A percentile compares a stretch with the other conserved stretches of the same genome.
These are phyloP conservation scores for Aphidius ervi DNA, from an alignment of 1,140 invertebrate species.

Conservation along the genomic window DNA sequence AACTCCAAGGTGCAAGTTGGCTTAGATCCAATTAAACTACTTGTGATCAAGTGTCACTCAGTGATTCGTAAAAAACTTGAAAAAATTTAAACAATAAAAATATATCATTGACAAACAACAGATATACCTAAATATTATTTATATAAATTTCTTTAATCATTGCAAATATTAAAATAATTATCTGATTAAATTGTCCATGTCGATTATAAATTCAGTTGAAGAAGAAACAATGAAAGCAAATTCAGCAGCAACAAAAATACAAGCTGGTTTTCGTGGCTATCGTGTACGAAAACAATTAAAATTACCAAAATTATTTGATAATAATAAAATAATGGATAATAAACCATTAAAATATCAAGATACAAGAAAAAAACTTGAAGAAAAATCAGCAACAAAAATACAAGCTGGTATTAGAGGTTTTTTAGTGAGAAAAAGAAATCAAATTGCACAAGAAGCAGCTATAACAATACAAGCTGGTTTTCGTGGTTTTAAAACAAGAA, in stretches of 20 bases:
- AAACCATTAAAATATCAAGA: slow-evolving; percentile 20
- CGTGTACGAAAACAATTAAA: slow-evolving; percentile 63
- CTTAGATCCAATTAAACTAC: neutral
- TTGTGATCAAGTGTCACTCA: neutral
- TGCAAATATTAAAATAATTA: neutral
- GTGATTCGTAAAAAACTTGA: neutral
- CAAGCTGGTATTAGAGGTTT: slow-evolving; percentile 71
- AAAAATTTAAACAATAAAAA: neutral
- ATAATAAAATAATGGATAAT: slow-evolving; percentile 13
- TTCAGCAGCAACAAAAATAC: slow-evolving; percentile 68
- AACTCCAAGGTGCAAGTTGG: neutral
- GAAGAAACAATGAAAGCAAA: slow-evolving; percentile 36
- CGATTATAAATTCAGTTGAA: slow-evolving; percentile 14
- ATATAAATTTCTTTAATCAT: neutral
- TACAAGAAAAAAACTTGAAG: slow-evolving; percentile 44
- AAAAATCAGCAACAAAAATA: slow-evolving; percentile 69
- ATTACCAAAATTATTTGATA: slow-evolving; percentile 13
- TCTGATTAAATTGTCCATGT: slow-evolving; percentile 17
- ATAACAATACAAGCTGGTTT: slow-evolving; percentile 62
- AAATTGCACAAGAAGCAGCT: slow-evolving; percentile 55
- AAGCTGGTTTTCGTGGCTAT: slow-evolving; percentile 70
- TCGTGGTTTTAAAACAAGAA: slow-evolving; percentile 57
- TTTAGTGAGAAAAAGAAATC: slow-evolving; percentile 61
- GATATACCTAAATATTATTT: neutral
- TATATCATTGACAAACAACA: neutral